Evolutionary conservation across 2,888 invertebrate species (phyloP), one percentile per base, ranked within the genome.

Genomic region (Cyaniris semiargus): DNA sequence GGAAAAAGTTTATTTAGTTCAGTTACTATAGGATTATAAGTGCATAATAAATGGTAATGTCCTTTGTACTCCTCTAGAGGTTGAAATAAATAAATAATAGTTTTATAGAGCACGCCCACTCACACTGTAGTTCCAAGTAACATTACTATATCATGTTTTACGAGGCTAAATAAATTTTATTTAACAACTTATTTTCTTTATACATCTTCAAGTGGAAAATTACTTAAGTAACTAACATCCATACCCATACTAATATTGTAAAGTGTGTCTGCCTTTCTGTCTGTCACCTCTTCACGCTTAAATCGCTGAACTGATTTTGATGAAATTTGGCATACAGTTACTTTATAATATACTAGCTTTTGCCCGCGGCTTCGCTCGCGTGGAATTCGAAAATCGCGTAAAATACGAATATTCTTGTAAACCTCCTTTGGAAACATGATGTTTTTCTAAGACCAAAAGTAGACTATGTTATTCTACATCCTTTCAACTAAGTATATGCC

Each of bases 31-130:
- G n/a, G 5, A 58, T 56, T 56, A n/a, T n/a, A n/a, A 8, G 10
- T 21, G 8, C 3, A 21, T 7, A n/a, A 8, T 3, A 60, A 23
- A 60, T 60, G 3, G 23, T 1, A 5, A 60, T 13, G 60, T 21
- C 60, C 60, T 60, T 23, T 23, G 23, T 10, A 60, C 3, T 23
- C 60, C 13, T 60, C 60, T 60, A 23, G 60, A 60, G 60, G 60
- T 60, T 23, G 23, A 58, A 58, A 21, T 58, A 58, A 58, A 58
- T n/a, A 58, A n/a, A 58, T 58, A 58, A 21, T n/a, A n/a, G 58
- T 21, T 58, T 58, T 58, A 58, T 21, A 58, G 21, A 15, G 21
- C 58, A n/a, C 58, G 21, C 58, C 53, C 15, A 48, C 53, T 44
- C 10, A 18, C 21, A 8, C 21, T 21, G 2, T 21, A 58, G 1